Evolutionary conservation across 2,113 vertebrate species (phyloP).

Genomic region (Eurystomus gularis): DNA sequence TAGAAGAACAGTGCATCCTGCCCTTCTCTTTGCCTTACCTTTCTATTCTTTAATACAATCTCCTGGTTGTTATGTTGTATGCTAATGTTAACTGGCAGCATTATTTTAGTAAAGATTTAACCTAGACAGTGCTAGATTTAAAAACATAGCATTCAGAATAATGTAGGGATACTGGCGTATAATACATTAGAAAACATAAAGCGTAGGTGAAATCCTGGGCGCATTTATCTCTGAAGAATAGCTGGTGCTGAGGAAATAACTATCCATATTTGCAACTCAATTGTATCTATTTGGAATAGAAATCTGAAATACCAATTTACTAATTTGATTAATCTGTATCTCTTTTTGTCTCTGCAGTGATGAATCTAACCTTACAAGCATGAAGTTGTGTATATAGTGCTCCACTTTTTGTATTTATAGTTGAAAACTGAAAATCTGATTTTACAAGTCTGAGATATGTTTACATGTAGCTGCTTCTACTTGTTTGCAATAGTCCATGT

Average conservation of each 20-base stretch:
- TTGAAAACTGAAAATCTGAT: slow-evolving; percentile 80
- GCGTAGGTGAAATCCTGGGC: not conserved
- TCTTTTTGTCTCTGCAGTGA: slow-evolving; percentile 93
- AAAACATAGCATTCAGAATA: not conserved
- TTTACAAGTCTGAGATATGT: slow-evolving; percentile 79
- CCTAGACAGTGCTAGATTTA: not conserved
- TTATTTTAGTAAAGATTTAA: not conserved
- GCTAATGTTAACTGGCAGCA: not conserved
- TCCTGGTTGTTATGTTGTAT: not conserved
- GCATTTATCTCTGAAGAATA: not conserved
- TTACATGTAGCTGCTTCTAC: slow-evolving; percentile 86
- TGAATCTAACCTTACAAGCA: slow-evolving; percentile 93
- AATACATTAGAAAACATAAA: not conserved
- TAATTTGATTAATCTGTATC: slow-evolving; percentile 70
- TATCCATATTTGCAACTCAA: not conserved
- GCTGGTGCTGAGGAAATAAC: not conserved
- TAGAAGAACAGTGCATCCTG: not conserved
- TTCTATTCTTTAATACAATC: not conserved
- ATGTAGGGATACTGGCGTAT: not conserved
- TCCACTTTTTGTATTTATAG: slow-evolving; percentile 95
- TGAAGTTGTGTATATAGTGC: slow-evolving; percentile 98
- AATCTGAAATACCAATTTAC: slow-evolving; percentile 11
- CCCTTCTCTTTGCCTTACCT: not conserved
- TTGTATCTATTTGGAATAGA: not conserved
- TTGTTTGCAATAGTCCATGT: slow-evolving; percentile 67